Conservation (phyloP, 2,888 invertebrate genomes). For the Tipula helvola region DNA sequence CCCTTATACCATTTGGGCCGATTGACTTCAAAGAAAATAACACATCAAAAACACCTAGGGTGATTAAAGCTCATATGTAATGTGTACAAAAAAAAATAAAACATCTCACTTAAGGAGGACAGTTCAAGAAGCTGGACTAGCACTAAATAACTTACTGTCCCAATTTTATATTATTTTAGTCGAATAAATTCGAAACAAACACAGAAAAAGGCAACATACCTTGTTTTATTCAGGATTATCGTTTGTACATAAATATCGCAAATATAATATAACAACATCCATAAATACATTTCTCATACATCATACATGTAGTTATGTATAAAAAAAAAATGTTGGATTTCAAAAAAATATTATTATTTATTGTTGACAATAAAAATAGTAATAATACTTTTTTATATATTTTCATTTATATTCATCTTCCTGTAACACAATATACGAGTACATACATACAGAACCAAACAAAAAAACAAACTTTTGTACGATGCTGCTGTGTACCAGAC, state of each 20-base stretch:
- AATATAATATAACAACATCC: not conserved
- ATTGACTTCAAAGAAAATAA: no score
- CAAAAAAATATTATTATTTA: not conserved
- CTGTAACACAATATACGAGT: not conserved
- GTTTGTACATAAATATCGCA: not conserved
- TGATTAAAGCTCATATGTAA: no score
- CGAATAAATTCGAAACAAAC: no score
- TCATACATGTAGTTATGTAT: not conserved
- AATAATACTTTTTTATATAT: not conserved
- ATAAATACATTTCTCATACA: not conserved
- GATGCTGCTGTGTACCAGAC: not conserved
- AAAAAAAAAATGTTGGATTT: not conserved
- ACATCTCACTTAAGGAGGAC: no score
- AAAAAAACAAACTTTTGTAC: not conserved
- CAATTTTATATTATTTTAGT: no score
- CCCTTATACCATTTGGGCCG: no score
- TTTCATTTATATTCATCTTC: not conserved
- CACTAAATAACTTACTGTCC: no score
- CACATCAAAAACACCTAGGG: no score
- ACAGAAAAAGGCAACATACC: not conserved
- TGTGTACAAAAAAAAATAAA: no score
- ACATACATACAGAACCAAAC: not conserved
- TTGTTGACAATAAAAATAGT: not conserved
- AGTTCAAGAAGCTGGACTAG: no score
- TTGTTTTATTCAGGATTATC: not conserved